Evolutionary conservation across 1,140 invertebrate genomes (phyloP), one percentile per base, ranked within the genome.

Genomic region (Plutomurus gul): DNA sequence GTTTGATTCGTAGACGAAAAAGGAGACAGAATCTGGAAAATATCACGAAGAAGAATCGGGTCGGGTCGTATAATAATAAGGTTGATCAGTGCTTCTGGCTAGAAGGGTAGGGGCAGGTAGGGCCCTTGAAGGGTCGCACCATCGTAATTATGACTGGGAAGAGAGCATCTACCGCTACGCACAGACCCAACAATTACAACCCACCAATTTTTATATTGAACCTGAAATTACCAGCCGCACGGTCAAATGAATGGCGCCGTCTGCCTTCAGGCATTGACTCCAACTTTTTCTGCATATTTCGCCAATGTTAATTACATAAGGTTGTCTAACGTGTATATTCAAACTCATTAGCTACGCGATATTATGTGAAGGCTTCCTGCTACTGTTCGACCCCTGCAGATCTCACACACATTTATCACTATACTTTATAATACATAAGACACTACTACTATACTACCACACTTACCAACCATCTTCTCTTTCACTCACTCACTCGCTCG

Each of bases 161-260:
- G 75, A 51, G 75, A 77, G 75, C 46, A 77, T 78, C 65, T 40
- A 74, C 77, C 70, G 65, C 46, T 30, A 72, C 40, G 43, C 75
- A 77, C 83, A 77, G 81, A 84, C 81, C 81, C 75, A 81, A 77
- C 83, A 84, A 84, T 84, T 84, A 84, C 81, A 84, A 81, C 79
- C 81, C 75, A 81, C 77, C 83, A 84, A 84, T 84, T 84, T 84
- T 84, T 84, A 84, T 84, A 82, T 84, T 82, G 83, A 84, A 82
- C 83, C 83, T 84, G 81, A 84, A 84, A 84, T 84, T 84, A 84
- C 76, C 56, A 79, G 81, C 80, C 79, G 81, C 81, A 83, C 51
- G 78, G 75, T 80, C 77, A 81, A 84, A 82, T 84, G 83, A 82
- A 82, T 82, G 83, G 83, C 83, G 83, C 81, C 83, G 83, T 82